Conservation (phyloP, 2,888 invertebrate species). For the Lapara coniferarum region DNA sequence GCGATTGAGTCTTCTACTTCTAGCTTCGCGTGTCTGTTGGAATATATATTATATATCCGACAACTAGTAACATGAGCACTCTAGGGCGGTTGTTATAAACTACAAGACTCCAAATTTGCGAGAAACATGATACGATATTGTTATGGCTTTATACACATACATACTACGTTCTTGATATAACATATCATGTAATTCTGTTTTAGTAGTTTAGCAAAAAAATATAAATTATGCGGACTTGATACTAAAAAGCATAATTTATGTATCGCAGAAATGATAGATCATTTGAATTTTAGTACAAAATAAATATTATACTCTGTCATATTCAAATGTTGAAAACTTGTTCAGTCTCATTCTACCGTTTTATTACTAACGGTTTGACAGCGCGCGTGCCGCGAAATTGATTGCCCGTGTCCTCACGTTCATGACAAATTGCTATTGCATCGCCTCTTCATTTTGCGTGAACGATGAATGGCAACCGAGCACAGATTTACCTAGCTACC, state of each 20-base stretch:
- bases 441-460: constrained; percentile 50
- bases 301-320: not conserved
- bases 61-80: constrained; percentile 9
- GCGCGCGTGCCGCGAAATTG: constrained; percentile 70
- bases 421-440: constrained; percentile 64
- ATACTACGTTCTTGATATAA: no score
- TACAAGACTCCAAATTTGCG: not conserved
- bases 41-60: constrained; percentile 18
- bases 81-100: not conserved
- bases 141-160: not conserved
- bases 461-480: constrained; percentile 44
- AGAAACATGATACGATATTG: constrained; percentile 2
- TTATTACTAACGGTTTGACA: constrained; percentile 57
- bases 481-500: constrained; percentile 41
- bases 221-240: no score
- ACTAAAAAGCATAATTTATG: no score
- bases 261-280: no score
- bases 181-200: no score
- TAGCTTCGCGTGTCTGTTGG: constrained; percentile 3
- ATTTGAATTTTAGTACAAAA: no score
- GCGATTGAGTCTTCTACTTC: constrained; percentile 28
- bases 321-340: not conserved
- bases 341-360: constrained; percentile 48
- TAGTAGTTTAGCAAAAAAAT: no score
- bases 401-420: constrained; percentile 67